These are phyloP conservation scores for Yoshiicerus persimilis DNA, from an alignment of 1,140 invertebrate genomes.

Conservation along the genomic window DNA sequence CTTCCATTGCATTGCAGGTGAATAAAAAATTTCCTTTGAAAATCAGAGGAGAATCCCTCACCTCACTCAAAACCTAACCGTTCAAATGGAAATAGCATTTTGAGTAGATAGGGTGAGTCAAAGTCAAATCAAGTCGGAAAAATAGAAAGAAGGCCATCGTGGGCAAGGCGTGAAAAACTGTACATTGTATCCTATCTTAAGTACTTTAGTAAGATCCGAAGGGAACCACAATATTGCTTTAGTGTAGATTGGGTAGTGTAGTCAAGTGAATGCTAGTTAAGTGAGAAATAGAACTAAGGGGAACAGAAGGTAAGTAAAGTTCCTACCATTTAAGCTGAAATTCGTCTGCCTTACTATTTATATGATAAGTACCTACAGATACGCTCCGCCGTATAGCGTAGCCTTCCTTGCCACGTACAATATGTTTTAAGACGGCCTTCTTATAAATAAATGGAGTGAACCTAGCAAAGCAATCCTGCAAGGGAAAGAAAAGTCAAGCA, in stretches of 20 bases:
- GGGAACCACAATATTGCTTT: neutral
- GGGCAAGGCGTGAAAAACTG: neutral
- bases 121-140: constrained; percentile 6
- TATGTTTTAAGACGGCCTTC: neutral
- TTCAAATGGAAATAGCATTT: neutral
- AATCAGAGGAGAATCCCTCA: neutral
- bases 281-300: neutral
- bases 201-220: neutral
- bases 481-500: neutral
- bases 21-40: neutral
- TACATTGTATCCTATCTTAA: neutral
- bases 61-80: neutral
- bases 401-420: neutral
- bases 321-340: neutral
- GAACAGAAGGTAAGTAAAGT: neutral
- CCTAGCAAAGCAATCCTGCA: neutral
- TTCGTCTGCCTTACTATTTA: neutral
- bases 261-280: neutral
- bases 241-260: neutral
- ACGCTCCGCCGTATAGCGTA: neutral
- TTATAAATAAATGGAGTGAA: neutral
- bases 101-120: neutral
- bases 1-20: neutral
- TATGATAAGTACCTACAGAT: neutral
- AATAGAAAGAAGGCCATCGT: neutral